A percentile compares a stretch with the other conserved stretches of the same genome.
phyloP scores from a whole-genome alignment of 2,888 invertebrate genomes.

The Pyrrhosoma nymphula region DNA sequence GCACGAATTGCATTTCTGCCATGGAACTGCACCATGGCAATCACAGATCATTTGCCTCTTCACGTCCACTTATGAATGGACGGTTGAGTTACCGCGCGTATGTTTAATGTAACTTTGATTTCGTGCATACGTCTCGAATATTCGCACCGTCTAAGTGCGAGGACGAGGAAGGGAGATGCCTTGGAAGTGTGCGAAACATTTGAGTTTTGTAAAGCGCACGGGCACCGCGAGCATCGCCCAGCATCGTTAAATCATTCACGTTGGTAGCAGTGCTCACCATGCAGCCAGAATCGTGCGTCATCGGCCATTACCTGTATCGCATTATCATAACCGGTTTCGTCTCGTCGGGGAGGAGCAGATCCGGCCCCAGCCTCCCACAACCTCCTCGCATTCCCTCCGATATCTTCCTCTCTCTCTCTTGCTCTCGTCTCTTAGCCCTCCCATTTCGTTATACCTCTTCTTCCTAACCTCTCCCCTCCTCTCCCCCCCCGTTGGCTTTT shows the following conservation, averaged over 20 bases:
- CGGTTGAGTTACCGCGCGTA: not conserved
- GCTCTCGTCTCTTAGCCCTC: conserved; percentile 16
- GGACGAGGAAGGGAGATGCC: not conserved
- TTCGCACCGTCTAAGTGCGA: not conserved
- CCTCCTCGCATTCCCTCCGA: conserved; percentile 55
- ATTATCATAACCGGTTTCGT: conserved; percentile 65
- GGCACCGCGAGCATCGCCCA: not conserved
- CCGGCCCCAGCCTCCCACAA: conserved; percentile 59
- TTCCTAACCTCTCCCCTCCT: conserved; percentile 3
- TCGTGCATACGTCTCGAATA: not conserved
- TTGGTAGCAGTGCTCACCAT: conserved; percentile 63
- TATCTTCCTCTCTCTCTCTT: conserved; percentile 13
- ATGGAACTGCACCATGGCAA: not conserved
- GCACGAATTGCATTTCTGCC: not conserved
- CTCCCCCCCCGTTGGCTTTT: not conserved
- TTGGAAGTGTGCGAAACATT: not conserved
- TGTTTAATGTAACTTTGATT: not conserved
- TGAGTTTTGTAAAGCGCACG: not conserved
- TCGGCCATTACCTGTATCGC: conserved; percentile 66
- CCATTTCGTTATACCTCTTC: not conserved
- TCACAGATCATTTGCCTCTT: not conserved
- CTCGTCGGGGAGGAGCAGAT: conserved; percentile 34
- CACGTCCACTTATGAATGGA: not conserved
- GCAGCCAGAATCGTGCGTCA: conserved; percentile 64
- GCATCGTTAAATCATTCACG: conserved; percentile 48